Base-by-base conservation (phyloP, 2,797 vertebrate species). In the Pteronotus mesoamericanus region DNA sequence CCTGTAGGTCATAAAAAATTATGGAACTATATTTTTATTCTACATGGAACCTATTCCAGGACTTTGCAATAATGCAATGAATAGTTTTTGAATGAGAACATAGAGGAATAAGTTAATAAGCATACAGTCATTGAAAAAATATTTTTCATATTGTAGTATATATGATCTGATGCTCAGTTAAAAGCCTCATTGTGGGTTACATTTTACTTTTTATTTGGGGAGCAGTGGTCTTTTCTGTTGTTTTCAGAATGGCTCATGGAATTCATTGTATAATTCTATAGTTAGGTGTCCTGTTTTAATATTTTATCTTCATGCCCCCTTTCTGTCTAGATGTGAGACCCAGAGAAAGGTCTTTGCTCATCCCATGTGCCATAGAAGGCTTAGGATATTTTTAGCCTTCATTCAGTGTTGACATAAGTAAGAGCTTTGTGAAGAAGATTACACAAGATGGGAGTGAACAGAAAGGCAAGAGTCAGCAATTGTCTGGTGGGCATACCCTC, bases 321-420 rank as follows among this genome's bases (percentile, higher is more conserved):
- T 88, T 91, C 32, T 75, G 39, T 89, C 57, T 86, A 91, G 18
- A 85, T 72, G 8, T 89, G 57, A 96, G 39, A 24, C 39, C 32
- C 66, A 85, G 37, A 89, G 37, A 86, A 91, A 83, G 24, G 4
- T 8, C 9, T 78, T 68, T 53, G 26, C 26, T 95, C 34, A 55
- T 93, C 94, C 34, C 53, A 2, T 51, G 18, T 59, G 64, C 88
- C 22, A n/a, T 34, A 6, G 10, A 75, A 57, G 69, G 26, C 59
- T 94, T 89, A 80, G 64, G 48, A 68, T 96, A 53, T 85, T 89
- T 91, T 96, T 80, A 79, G 57, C 86, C 86, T 64, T 84, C 57
- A 86, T 66, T 95, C 95, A 86, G 89, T 69, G 94, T 94, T 83
- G 90, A 69, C 83, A 90, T 78, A 68, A 90, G 61, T 59, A 91